These are phyloP conservation scores for Brienomyrus brachyistius DNA, from an alignment of 2,113 vertebrate genomes.

Conservation along the genomic window DNA sequence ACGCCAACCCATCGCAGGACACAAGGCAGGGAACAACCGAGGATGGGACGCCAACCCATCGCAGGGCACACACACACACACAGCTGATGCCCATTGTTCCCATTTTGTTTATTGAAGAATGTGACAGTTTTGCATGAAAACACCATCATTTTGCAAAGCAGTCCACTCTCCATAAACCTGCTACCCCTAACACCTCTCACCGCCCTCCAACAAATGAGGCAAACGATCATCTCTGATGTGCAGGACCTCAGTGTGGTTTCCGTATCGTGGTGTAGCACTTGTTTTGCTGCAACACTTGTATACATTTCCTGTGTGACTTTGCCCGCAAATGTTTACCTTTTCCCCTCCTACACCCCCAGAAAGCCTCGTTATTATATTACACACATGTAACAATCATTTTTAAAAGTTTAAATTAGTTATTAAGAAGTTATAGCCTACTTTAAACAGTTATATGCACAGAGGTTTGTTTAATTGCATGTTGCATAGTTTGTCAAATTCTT, in stretches of 20 bases:
- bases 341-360: neutral
- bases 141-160: neutral
- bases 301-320: constrained; percentile 55
- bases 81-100: neutral
- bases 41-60: no score
- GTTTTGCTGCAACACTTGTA: constrained; percentile 42
- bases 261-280: constrained; percentile 41
- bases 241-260: neutral
- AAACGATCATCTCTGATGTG: neutral
- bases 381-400: neutral
- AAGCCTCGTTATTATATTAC: neutral
- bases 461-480: neutral
- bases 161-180: neutral
- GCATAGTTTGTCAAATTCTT: neutral
- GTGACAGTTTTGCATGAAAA: neutral
- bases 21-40: no score
- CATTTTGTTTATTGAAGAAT: neutral
- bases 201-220: neutral
- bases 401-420: neutral
- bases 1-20: neutral
- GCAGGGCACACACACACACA: neutral
- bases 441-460: neutral
- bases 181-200: neutral
- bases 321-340: constrained; percentile 35
- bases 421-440: neutral